phyloP scores from a whole-genome alignment of 2,888 invertebrate genomes.

The Prionchulus punctatus region DNA sequence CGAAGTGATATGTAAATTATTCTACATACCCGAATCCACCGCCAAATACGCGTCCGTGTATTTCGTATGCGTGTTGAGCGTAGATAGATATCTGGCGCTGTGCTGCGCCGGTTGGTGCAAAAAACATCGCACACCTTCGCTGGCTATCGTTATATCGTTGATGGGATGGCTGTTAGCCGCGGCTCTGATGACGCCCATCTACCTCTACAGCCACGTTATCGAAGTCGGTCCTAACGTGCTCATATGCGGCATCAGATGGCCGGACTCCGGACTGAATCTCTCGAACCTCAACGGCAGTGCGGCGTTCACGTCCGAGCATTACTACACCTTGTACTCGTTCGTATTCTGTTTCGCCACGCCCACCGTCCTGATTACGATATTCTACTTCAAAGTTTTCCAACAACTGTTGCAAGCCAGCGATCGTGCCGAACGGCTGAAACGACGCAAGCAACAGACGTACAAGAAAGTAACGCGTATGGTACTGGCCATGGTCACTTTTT shows the following conservation, averaged over 20 bases:
- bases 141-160: neutral
- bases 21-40: conserved; percentile 4
- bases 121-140: neutral
- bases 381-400: neutral
- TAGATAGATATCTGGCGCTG: conserved; percentile 12
- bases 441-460: neutral
- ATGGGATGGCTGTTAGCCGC: conserved; percentile 1
- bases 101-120: neutral
- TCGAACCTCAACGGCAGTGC: neutral
- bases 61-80: conserved; percentile 5
- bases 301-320: neutral
- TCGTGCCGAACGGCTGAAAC: conserved; percentile 3
- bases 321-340: conserved; percentile 1
- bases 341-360: conserved; percentile 2
- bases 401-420: neutral
- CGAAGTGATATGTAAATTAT: conserved; percentile 5
- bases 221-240: neutral
- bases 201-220: conserved; percentile 2
- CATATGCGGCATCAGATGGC: neutral
- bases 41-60: conserved; percentile 10
- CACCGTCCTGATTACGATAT: neutral
- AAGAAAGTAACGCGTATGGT: conserved; percentile 10
- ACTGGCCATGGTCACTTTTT: conserved; percentile 5
- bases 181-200: conserved; percentile 5
- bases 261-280: neutral